phyloP scores from a whole-genome alignment of 2,797 vertebrate genomes.

The Aphelocoma californica region DNA sequence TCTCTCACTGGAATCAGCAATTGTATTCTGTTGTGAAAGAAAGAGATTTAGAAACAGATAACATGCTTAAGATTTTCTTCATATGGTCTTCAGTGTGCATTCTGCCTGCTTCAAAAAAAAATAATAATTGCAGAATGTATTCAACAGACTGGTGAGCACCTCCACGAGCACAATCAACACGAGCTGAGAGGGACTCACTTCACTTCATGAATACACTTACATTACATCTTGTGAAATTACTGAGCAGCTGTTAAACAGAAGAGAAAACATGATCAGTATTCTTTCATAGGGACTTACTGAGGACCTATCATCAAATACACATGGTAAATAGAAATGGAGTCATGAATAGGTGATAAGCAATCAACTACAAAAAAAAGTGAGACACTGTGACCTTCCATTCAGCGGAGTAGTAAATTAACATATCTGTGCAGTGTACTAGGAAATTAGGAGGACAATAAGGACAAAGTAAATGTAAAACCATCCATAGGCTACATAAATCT shows the following conservation, averaged over 20 bases:
- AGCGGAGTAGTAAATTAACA: conserved; percentile 67
- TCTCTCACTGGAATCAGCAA: conserved; percentile 10
- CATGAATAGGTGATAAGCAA: conserved; percentile 73
- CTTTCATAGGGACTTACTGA: conserved; percentile 51
- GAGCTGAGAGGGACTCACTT: conserved; percentile 60
- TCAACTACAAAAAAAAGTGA: conserved; percentile 70
- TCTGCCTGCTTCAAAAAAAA: conserved; percentile 11
- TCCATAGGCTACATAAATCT: conserved; percentile 38
- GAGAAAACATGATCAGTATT: conserved; percentile 66
- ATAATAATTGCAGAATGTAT: conserved; percentile 27
- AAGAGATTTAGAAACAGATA: conserved; percentile 46
- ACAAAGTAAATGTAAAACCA: conserved; percentile 65
- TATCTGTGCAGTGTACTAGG: conserved; percentile 59
- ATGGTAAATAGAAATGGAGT: conserved; percentile 66
- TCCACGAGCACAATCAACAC: conserved; percentile 55
- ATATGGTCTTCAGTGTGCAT: not conserved
- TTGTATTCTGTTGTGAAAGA: not conserved
- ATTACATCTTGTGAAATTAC: conserved; percentile 76
- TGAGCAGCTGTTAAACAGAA: conserved; percentile 70
- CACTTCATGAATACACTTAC: conserved; percentile 73
- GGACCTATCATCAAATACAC: conserved; percentile 50
- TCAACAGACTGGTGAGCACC: conserved; percentile 55
- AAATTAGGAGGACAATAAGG: conserved; percentile 71
- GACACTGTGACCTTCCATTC: conserved; percentile 69
- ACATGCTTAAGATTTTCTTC: not conserved